These are phyloP conservation scores for Marasmarcha lunaedactyla DNA, from an alignment of 2,888 invertebrate genomes.

Conservation along the genomic window DNA sequence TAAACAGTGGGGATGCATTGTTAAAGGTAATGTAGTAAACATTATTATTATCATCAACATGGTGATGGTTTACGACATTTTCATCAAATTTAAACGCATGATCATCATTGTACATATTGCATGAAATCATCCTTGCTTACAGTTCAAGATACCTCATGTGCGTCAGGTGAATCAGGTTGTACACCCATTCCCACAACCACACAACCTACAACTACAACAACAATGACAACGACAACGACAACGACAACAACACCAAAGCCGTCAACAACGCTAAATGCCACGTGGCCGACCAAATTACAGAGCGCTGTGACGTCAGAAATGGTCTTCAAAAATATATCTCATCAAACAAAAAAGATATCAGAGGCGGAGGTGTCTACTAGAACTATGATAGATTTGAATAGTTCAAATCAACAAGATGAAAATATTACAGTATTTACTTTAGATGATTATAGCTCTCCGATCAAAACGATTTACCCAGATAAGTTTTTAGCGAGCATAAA, in stretches of 20 bases:
- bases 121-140: conserved; percentile 43
- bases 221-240: too few relatives aligned
- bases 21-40: conserved; percentile 30
- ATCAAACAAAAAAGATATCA: background rate
- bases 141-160: conserved; percentile 38
- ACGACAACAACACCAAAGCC: too few relatives aligned
- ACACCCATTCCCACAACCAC: background rate
- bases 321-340: background rate
- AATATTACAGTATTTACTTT: conserved; percentile 37
- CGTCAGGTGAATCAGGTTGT: conserved; percentile 27
- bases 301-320: too few relatives aligned
- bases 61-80: conserved; percentile 18
- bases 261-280: too few relatives aligned
- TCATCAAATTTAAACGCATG: conserved; percentile 10
- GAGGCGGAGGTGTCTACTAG: too few relatives aligned
- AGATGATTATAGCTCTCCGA: conserved; percentile 26
- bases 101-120: conserved; percentile 10
- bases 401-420: conserved; percentile 12
- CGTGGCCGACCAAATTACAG: too few relatives aligned
- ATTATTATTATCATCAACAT: too few relatives aligned
- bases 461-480: conserved; percentile 25
- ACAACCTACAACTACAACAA: too few relatives aligned
- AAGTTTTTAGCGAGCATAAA: conserved; percentile 5
- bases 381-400: conserved; percentile 9
- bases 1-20: conserved; percentile 78